Evolutionary conservation across 2,797 vertebrate genomes (phyloP), one percentile per base, ranked within the genome.

Genomic region (Phaenicophaeus curvirostris): DNA sequence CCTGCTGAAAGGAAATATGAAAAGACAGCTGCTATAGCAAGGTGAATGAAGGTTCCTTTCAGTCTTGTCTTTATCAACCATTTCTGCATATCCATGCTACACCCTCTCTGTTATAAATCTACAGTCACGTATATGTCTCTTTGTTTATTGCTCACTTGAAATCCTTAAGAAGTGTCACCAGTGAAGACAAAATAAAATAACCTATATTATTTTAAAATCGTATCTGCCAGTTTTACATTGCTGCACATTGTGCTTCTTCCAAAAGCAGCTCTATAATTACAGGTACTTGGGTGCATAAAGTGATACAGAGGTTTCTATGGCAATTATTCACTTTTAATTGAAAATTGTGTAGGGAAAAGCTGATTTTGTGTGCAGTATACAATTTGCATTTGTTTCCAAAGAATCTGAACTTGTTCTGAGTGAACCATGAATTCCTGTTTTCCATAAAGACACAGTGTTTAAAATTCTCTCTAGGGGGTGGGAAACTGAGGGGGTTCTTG

Each of bases 261-360:
- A 65, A 95, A 95, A 72, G 54, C 73, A 96, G 54, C 39, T 66
- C 53, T 85, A 59, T 44, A 78, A 68, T 71, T 96, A 55, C 50
- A 93, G 63, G 59, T 76, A 84, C n/a, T 93, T 94, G 39, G 86
- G 75, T 96, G 69, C 23, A 87, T 19, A 80, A 72, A 91, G 39
- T 71, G 41, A 92, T 84, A 71, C 0, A 0, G 46, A 65, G 19
- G 81, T 96, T 96, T 95, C 90, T 65, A 68, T 80, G 54, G 71
- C 89, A 96, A 96, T 93, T 93, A 94, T 85, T 96, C 77, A 92
- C 92, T 93, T 48, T 93, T 94, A 96, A 94, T 89, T 87, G 77
- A 96, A 97, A 95, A 95, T 46, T 91, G 51, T 67, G 35, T 31
- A 78, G 48, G 72, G 54, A 85, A 94, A 92, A 90, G 50, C 37